Base-by-base conservation (phyloP, 2,888 invertebrate species). In the Sympetrum striolatum region DNA sequence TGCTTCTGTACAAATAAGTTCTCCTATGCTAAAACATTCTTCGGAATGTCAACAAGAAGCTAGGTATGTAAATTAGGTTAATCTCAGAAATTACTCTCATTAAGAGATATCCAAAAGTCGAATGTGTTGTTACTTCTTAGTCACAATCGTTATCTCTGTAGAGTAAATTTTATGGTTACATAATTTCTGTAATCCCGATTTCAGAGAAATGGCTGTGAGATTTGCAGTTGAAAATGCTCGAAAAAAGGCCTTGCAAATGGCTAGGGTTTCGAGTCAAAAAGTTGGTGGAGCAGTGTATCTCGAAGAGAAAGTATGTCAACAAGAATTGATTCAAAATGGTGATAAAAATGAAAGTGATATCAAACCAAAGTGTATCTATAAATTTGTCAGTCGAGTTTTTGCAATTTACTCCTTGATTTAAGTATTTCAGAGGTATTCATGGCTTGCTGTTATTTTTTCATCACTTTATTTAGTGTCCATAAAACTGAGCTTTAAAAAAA, bases 271-370 rank as follows among this genome's bases (percentile, higher is more conserved):
- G 0, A 64, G 60, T 60, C 86, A 86, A 35, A 60, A 86, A 18
- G 86, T 86, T 86, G 60, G 58, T 8, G 60, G n/a, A 6, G 86
- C 86, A 14, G 10, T 86, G 37, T 86, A 86, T n/a, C 58, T 86
- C 0, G 86, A 86, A 37, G 86, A 86, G n/a, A 86, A 60, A 22
- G 64, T 60, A 14, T 37, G 86, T 64, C 18, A 60, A 0, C 86
- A 60, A 60, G 86, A 86, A 37, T 37, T 60, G 2, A 60, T 37
- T 60, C 18, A 22, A 10, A 37, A 15, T 37, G n/a, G 64, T n/a
- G 86, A n/a, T n/a, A n/a, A 12, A 31, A 37, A 37, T 37, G 58
- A n/a, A n/a, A 64, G 86, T 60, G 60, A 86, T 60, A 60, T 86
- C 1, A 58, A 86, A 22, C 86, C 37, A n/a, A 86, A 86, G 60